phyloP scores from a whole-genome alignment of 2,888 invertebrate genomes.

The Deilephila porcellus region DNA sequence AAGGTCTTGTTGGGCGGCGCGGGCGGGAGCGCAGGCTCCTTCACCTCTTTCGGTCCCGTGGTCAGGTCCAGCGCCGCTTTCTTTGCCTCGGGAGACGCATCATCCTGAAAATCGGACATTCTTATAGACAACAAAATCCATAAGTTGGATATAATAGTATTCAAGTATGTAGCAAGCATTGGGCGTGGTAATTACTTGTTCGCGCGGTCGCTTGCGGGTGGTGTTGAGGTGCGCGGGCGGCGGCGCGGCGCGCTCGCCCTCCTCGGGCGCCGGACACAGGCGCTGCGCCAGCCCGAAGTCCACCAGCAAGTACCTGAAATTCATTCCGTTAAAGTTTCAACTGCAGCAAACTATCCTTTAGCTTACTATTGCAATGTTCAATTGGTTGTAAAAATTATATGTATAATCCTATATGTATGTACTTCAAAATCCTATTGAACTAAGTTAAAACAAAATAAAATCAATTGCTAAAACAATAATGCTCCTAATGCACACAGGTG shows the following conservation, averaged over 20 bases:
- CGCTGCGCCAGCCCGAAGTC: slow-evolving; percentile 96
- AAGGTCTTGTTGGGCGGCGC: not conserved
- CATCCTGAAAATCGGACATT: slow-evolving; percentile 43
- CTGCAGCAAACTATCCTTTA: too few species aligned
- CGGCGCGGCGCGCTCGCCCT: slow-evolving; percentile 81
- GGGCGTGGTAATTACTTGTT: slow-evolving; percentile 48
- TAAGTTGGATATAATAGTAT: not conserved
- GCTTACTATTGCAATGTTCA: too few species aligned
- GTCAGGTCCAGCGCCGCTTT: slow-evolving; percentile 66
- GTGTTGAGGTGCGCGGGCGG: slow-evolving; percentile 47
- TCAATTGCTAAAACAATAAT: too few species aligned
- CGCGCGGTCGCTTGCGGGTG: slow-evolving; percentile 55
- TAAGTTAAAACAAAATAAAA: too few species aligned
- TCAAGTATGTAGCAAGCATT: not conserved
- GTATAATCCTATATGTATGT: too few species aligned
- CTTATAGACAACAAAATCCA: slow-evolving; percentile 2
- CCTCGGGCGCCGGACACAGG: slow-evolving; percentile 55
- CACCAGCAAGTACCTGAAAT: slow-evolving; percentile 88
- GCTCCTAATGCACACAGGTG: too few species aligned
- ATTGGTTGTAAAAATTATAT: too few species aligned
- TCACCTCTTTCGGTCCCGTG: slow-evolving; percentile 40
- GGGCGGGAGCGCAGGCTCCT: slow-evolving; percentile 23
- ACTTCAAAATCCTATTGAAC: too few species aligned
- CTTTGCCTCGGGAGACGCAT: slow-evolving; percentile 55
- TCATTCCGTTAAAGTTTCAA: too few species aligned